Percentiles rank a stretch among this genome's conserved stretches.
Evolutionary conservation across 2,113 vertebrate genomes (phyloP).

Genomic region (Gorsachius goisagi): DNA sequence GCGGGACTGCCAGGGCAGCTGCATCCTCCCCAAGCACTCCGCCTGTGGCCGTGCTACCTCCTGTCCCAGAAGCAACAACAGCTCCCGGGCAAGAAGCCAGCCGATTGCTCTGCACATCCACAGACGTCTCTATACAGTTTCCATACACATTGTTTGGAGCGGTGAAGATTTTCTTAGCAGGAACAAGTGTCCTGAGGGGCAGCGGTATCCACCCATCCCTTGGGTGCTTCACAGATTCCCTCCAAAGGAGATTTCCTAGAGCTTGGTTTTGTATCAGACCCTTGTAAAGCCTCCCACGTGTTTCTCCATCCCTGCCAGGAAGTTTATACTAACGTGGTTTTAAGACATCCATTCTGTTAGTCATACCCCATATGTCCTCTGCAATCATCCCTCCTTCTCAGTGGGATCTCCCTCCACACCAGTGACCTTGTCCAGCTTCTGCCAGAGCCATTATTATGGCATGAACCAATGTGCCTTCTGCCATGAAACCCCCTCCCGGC

Average conservation of each 20-base stretch:
- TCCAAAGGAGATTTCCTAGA: background rate
- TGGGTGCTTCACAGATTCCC: background rate
- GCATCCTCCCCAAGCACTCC: background rate
- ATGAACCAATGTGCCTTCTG: background rate
- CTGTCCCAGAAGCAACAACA: background rate
- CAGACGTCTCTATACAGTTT: background rate
- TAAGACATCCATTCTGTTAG: background rate
- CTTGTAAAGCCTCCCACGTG: background rate
- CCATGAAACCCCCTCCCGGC: background rate
- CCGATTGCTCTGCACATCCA: background rate
- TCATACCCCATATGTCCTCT: background rate
- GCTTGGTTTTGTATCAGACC: background rate
- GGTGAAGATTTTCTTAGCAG: background rate
- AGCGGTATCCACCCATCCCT: background rate
- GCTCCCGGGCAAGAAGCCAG: conserved; percentile 1
- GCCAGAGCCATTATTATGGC: background rate
- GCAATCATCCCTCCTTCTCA: background rate
- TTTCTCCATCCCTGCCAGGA: background rate
- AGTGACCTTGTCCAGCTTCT: background rate
- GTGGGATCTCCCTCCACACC: background rate
- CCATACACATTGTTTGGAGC: background rate
- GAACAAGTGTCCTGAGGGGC: background rate
- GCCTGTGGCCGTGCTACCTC: background rate
- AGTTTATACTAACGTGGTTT: background rate
- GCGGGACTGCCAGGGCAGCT: background rate